Evolutionary conservation across 2,797 vertebrate genomes (phyloP), one percentile per base, ranked within the genome.

Genomic region (Cottoperca gobio): DNA sequence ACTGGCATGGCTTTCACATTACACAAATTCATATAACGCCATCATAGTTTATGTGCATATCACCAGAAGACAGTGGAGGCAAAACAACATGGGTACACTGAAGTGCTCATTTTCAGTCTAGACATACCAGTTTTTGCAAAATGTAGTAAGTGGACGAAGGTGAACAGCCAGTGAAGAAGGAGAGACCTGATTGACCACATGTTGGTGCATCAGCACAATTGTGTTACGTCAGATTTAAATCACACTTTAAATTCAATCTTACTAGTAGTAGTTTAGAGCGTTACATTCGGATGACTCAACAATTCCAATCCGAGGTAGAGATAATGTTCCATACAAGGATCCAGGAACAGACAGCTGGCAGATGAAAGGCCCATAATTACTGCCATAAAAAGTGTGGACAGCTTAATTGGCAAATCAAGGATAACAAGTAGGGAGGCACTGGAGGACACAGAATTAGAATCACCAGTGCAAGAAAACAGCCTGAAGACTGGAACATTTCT

Each of bases 381-480:
- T 60, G 64, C 72, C 71, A 84, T 91, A 87, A 86, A 90, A 88
- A 74, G 53, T 86, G 73, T 73, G 74, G 84, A 90, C 89, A 89
- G 84, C 84, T 88, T 89, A 92, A 90, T 89, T 93, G 89, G 84
- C 75, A 89, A 90, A 92, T 93, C 83, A 91, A 76, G 83, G 76
- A 89, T 89, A 91, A 90, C 73, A 88, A 86, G 84, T 66, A 86
- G 73, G 54, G 64, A 83, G 69, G 53, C 74, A 76, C 39, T 3
- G n/a, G 70, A 86, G 68, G 78, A 76, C 81, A 81, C 70, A 70
- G 63, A 91, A 81, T 80, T 61, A 78, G 61, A 73, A 69, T 58
- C 63, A 70, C 69, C 49, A 48, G 67, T 76, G 73, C 42, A 66
- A 40, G 26, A 70, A 67, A 82, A 71, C 57, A 66, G 61, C 50